Percentiles rank a stretch among this genome's conserved stretches.
Evolutionary conservation across 2,888 invertebrate species (phyloP).

Genomic region (Scaptomyza cyrtandrae): DNA sequence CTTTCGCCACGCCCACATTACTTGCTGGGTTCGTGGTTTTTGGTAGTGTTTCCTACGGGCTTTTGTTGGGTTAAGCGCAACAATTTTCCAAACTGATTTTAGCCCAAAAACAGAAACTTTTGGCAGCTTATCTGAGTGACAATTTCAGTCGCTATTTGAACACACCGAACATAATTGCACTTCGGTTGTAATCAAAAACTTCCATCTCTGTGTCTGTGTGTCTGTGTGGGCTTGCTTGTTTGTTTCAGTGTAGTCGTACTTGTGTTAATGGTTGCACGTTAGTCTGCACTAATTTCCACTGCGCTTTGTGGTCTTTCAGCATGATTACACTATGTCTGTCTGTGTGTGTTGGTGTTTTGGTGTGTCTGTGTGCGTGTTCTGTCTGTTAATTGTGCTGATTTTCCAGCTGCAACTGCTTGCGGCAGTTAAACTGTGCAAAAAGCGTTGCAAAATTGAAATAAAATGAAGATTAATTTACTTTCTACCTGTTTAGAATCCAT

Average conservation of each 20-base stretch:
- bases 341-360: constrained; percentile 9
- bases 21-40: constrained; percentile 1
- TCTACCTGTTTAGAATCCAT: constrained; percentile 27
- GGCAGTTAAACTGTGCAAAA: constrained; percentile 28
- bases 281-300: constrained; percentile 57
- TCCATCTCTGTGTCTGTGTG: constrained; percentile 19
- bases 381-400: constrained; percentile 52
- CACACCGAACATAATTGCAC: constrained; percentile 47
- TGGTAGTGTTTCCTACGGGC: neutral
- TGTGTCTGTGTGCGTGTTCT: constrained; percentile 10
- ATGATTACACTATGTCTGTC: constrained; percentile 60
- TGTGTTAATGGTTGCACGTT: constrained; percentile 41
- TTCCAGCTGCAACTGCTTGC: constrained; percentile 31
- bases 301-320: constrained; percentile 63
- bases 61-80: too few relatives aligned
- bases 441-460: constrained; percentile 48
- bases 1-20: constrained; percentile 8
- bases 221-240: constrained; percentile 5
- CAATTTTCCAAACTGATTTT: constrained; percentile 43
- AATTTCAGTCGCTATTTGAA: constrained; percentile 24
- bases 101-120: constrained; percentile 27
- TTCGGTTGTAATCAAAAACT: constrained; percentile 51
- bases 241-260: neutral
- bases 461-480: constrained; percentile 49
- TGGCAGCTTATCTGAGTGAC: constrained; percentile 29